These are phyloP conservation scores for Cichladusa arquata DNA, from an alignment of 2,113 vertebrate species.

Conservation along the genomic window DNA sequence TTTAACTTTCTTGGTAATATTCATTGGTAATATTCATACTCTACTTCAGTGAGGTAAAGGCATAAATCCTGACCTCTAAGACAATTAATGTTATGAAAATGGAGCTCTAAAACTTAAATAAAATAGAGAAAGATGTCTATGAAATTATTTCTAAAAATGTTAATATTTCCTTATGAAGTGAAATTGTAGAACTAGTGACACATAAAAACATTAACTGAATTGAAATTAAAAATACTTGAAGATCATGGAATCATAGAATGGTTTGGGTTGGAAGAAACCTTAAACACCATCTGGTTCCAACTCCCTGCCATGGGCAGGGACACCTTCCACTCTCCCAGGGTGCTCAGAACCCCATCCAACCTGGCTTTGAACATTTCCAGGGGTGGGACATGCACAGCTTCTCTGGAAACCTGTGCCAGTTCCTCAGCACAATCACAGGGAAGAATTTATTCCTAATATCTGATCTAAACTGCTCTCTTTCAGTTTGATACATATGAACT, in stretches of 20 bases:
- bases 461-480: neutral
- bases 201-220: neutral
- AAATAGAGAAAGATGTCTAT: neutral
- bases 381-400: neutral
- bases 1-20: neutral
- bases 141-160: neutral
- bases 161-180: neutral
- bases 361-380: neutral
- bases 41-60: neutral
- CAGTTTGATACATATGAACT: neutral
- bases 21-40: too few relatives aligned
- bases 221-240: neutral
- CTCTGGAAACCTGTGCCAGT: neutral
- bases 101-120: neutral
- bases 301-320: neutral
- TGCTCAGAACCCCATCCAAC: fast-evolving
- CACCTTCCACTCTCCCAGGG: neutral
- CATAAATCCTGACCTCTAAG: neutral
- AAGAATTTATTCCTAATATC: neutral
- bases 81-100: neutral
- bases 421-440: too few relatives aligned
- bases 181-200: neutral
- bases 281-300: neutral
- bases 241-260: neutral
- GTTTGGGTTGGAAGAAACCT: neutral